Evolutionary conservation across 2,888 invertebrate genomes (phyloP), one percentile per base, ranked within the genome.

Genomic region (Aspidapion aeneum): DNA sequence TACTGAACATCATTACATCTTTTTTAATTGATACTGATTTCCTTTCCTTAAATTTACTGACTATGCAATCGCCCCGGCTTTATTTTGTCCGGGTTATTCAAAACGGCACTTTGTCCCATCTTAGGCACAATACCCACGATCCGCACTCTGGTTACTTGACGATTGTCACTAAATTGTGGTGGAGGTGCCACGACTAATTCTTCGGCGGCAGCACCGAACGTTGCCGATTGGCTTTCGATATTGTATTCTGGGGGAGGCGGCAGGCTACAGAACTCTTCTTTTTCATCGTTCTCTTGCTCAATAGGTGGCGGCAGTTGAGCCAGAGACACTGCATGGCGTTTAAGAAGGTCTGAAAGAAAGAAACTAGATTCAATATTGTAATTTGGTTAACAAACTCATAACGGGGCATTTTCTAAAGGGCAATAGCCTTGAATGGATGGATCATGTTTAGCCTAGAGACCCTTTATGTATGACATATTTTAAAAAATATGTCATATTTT

Each of bases 91-190:
- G 74, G 73, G 56, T 69, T 64, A 50, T 66, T 71, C 16, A 60
- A 22, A 18, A 58, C 35, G 2, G 55, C 12, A 7, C 35, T 50
- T 12, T 66, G 57, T 49, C 71, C 71, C 63, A 78, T 79, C 81
- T 94, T 94, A 69, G 93, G 93, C 76, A 93, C 86, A 66, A 93
- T 89, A 63, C 91, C 93, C 60, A 94, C 91, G 70, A 94, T 93
- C 71, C 93, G 85, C 62, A 91, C 93, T 72, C 89, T 85, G 54
- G 83, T 82, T 71, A 84, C 83, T 68, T 78, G 82, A 62, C 83
- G 79, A 69, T 85, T 85, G 81, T 94, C 94, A 80, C 91, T 93
- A 82, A 95, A 95, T 81, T 95, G 94, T 50, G 94, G 94, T 49
- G 94, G 95, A 50, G 94, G 94, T 20, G 93, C 93, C 17, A 93